A percentile compares a stretch with the other conserved stretches of the same genome.
phyloP scores from a whole-genome alignment of 2,797 vertebrate species.

The Nyctibius grandis region DNA sequence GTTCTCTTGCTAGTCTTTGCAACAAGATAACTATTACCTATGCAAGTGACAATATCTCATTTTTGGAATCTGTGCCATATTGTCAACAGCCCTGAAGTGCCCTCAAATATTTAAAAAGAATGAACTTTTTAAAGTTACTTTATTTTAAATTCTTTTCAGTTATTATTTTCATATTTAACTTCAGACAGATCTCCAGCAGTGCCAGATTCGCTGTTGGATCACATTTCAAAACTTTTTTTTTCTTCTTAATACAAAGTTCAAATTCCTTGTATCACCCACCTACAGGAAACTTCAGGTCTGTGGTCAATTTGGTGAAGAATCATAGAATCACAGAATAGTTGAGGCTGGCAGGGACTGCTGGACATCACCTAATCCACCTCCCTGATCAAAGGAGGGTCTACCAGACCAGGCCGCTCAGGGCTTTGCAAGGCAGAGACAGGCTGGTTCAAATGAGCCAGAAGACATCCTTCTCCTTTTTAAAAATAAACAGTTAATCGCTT shows the following conservation, averaged over 20 bases:
- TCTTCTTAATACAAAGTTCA: neutral
- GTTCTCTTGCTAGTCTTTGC: neutral
- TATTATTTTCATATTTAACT: neutral
- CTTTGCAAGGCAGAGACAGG: neutral
- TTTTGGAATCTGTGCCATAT: neutral
- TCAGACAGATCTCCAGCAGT: neutral
- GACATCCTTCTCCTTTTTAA: neutral
- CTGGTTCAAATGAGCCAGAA: neutral
- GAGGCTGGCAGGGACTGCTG: neutral
- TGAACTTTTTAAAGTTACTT: neutral
- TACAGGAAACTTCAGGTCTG: neutral
- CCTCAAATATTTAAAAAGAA: neutral
- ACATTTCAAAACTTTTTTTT: neutral
- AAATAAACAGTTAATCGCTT: neutral
- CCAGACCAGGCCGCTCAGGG: neutral
- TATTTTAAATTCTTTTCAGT: neutral
- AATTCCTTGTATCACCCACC: neutral
- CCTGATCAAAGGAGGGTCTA: neutral
- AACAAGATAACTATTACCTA: slow-evolving; percentile 3
- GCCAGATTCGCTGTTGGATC: neutral
- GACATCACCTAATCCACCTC: neutral
- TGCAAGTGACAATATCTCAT: neutral
- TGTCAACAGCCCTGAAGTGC: neutral
- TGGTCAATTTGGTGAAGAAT: neutral
- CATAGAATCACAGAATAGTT: neutral